These are phyloP conservation scores for Hyposoter dolosus DNA, from an alignment of 2,888 invertebrate species.

Conservation along the genomic window DNA sequence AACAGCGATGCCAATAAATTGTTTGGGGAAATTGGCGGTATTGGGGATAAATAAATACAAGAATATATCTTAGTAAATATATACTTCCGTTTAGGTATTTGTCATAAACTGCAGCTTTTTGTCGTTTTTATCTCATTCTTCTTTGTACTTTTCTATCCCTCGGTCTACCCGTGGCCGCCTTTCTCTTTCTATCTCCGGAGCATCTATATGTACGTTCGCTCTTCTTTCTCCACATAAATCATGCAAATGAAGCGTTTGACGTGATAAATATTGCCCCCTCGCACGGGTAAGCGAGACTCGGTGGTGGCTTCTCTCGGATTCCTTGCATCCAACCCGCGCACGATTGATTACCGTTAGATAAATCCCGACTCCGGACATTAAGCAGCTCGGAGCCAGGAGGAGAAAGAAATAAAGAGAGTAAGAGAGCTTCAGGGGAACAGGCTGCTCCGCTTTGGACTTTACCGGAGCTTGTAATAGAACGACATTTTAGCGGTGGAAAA, in stretches of 20 bases:
- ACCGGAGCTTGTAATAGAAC: slow-evolving; percentile 80
- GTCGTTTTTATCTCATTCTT: not conserved
- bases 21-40: slow-evolving; percentile 40
- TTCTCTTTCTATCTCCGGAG: slow-evolving; percentile 11
- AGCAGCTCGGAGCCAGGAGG: slow-evolving; percentile 71
- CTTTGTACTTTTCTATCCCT: slow-evolving; percentile 6
- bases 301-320: slow-evolving; percentile 64
- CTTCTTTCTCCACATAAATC: slow-evolving; percentile 77
- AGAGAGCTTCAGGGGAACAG: slow-evolving; percentile 44
- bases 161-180: not conserved
- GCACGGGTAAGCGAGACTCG: slow-evolving; percentile 56
- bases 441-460: slow-evolving; percentile 74
- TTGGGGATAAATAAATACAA: slow-evolving; percentile 47
- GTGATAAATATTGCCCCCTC: slow-evolving; percentile 83
- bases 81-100: slow-evolving; percentile 26
- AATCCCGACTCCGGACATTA: slow-evolving; percentile 82
- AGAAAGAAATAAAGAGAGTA: slow-evolving; percentile 38
- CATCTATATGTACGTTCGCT: slow-evolving; percentile 14
- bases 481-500: slow-evolving; percentile 78
- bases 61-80: slow-evolving; percentile 45
- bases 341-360: slow-evolving; percentile 83
- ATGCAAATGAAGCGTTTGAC: slow-evolving; percentile 83
- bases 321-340: slow-evolving; percentile 71
- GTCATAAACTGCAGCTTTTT: not conserved
- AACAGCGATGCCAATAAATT: not conserved